Conservation (phyloP, 2,113 vertebrate species). For the Percina caprodes region DNA sequence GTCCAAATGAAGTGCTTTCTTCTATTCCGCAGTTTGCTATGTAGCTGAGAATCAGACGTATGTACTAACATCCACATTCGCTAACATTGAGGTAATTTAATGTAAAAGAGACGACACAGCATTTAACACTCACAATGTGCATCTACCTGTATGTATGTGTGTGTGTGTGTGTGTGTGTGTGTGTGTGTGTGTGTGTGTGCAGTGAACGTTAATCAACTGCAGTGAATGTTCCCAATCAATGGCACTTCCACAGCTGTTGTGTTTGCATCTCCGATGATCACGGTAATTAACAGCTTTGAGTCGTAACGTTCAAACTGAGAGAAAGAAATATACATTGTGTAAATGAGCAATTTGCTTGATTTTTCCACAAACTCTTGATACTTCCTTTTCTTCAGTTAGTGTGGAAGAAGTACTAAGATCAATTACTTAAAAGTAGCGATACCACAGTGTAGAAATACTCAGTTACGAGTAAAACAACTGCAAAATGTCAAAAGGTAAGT, state of each 20-base stretch:
- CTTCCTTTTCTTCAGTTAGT: background rate
- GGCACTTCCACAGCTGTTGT: constrained; percentile 23
- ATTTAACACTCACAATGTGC: no score
- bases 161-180: no score
- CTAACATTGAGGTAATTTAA: background rate
- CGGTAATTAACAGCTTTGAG: constrained; percentile 18
- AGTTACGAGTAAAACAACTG: no score
- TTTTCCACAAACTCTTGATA: background rate
- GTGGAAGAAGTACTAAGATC: background rate
- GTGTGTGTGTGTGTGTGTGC: no score
- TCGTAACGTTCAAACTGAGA: background rate
- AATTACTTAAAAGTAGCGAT: background rate
- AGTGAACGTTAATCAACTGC: background rate
- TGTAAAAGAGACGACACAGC: background rate
- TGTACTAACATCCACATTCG: background rate
- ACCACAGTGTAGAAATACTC: background rate
- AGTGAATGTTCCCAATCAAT: constrained; percentile 12
- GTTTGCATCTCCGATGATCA: constrained; percentile 1
- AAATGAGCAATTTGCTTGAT: background rate
- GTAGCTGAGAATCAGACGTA: constrained; percentile 13
- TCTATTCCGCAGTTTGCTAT: constrained; percentile 7
- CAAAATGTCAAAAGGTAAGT: no score
- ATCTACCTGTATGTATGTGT: no score
- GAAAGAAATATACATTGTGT: background rate
- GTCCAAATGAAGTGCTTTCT: background rate